Percentiles rank a stretch among this genome's conserved stretches.
Conservation (phyloP, 2,888 invertebrate species). For the Girardia tigrina region DNA sequence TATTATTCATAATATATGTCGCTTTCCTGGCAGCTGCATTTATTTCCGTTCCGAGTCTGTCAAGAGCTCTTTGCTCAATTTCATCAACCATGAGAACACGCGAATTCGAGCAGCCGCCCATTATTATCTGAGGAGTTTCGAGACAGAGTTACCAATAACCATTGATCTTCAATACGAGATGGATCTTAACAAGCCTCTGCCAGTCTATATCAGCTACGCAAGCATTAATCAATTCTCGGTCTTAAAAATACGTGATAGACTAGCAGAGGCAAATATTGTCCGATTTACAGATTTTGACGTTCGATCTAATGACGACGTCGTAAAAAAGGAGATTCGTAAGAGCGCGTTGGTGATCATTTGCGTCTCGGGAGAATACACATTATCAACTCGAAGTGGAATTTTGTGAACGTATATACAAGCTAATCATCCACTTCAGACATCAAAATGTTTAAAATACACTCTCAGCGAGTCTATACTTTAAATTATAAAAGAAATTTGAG, state of each 20-base stretch:
- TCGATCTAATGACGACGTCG: background rate
- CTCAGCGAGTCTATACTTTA: no score
- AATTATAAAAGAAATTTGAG: no score
- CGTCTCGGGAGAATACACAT: conserved; percentile 32
- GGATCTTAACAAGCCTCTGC: no score
- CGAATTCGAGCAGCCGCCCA: no score
- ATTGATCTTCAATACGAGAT: no score
- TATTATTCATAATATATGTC: conserved; percentile 45
- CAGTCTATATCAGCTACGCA: no score
- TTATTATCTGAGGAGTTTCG: no score
- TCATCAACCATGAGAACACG: no score
- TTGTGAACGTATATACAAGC: conserved; percentile 43
- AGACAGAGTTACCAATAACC: no score
- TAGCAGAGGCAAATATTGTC: conserved; percentile 23
- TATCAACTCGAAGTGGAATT: conserved; percentile 44
- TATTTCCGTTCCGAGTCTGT: conserved; percentile 41
- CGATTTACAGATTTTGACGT: conserved; percentile 34
- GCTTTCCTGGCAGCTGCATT: conserved; percentile 42
- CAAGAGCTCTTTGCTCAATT: conserved; percentile 26
- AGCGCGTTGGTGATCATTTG: conserved; percentile 29
- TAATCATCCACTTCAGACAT: no score
- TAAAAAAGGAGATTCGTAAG: conserved; percentile 30
- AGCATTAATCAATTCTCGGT: conserved; percentile 42
- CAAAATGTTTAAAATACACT: no score
- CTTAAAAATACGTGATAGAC: conserved; percentile 39